Evolutionary conservation across 2,888 invertebrate genomes (phyloP), one percentile per base, ranked within the genome.

Genomic region (Drosophila kanekoi): DNA sequence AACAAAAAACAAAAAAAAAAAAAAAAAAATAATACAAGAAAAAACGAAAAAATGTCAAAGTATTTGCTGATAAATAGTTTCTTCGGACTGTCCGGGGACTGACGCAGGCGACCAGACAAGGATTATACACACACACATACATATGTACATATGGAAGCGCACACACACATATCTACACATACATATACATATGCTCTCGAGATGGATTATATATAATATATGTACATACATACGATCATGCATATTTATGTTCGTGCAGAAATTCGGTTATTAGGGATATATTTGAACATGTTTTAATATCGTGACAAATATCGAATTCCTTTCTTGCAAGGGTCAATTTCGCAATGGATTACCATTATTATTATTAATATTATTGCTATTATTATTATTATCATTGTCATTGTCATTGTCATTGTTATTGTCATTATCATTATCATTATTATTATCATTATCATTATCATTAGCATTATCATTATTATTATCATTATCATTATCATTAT

Each of bases 61-160:
- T 57, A 65, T 83, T 65, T 52, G 48, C 56, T 66, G 65, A 76
- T 76, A 76, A 75, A 76, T 73, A 66, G 74, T 65, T 58, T 71
- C 40, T 35, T 51, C 35, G 23, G 37, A 5, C 28, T 16, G 23
- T 47, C 44, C 28, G 40, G 14, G 57, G 28, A 58, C 48, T 76
- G 74, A 73, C 64, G 64, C 58, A 56, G 40, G 44, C 38, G 58
- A 40, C 38, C 43, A 14, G 47, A 9, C 33, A 38, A 59, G 54
- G 67, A 73, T 67, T 67, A 61, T 61, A 43, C n/a, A 35, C 1
- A 35, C 5, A 66, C 11, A 37, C 10, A 37, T 33, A 28, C 4
- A 51, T 33, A 38, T 18, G 14, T 14, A 9, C n/a, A n/a, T n/a
- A n/a, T n/a, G n/a, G n/a, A n/a, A n/a, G n/a, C 2, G n/a, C 3